Base-by-base conservation (phyloP, 2,113 vertebrate species). In the Plectropomus leopardus region DNA sequence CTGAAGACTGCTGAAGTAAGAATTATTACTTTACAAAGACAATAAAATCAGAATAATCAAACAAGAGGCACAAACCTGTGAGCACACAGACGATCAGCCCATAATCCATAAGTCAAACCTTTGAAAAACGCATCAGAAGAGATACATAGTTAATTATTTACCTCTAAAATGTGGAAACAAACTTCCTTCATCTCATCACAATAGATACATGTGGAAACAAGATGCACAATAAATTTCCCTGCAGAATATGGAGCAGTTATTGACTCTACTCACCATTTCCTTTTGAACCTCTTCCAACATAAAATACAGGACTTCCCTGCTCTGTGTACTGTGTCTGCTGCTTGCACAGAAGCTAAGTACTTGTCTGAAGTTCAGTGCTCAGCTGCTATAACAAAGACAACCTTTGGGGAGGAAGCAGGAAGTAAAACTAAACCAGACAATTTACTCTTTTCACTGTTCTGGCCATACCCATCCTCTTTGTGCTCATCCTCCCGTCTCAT, bases 61-160 rank as follows among this genome's bases (percentile, higher is more conserved):
- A 44, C 4, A 40, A 71, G 16, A 45, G 26, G 36, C 32, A 83
- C 83, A 26, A 55, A 86, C 88, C 83, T 84, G 86, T 57, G 10
- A 90, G 58, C n/a, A 82, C 32, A 57, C 78, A 42, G 53, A 69
- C n/a, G 67, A 83, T 17, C 60, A 44, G 65, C 4, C 3, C 7
- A 45, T 63, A 66, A 83, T 80, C 83, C 86, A 90, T 82, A 42
- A 47, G 4, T 53, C 21, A 59, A 40, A 66, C 47, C 80, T 87
- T 19, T 51, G 4, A 40, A 71, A 77, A 19, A 68, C 8, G 2
- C 6, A 21, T 40, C 42, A 16, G 4, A 26, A 19, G 19, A 76
- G 4, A 60, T 11, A 23, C 5, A 55, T 6, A 26, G 3, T 55
- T 71, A 59, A 16, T 59, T 4, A 1, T 14, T 50, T 57, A 5